These are phyloP conservation scores for Lepus timidus DNA, from an alignment of 2,113 vertebrate species.

Conservation along the genomic window DNA sequence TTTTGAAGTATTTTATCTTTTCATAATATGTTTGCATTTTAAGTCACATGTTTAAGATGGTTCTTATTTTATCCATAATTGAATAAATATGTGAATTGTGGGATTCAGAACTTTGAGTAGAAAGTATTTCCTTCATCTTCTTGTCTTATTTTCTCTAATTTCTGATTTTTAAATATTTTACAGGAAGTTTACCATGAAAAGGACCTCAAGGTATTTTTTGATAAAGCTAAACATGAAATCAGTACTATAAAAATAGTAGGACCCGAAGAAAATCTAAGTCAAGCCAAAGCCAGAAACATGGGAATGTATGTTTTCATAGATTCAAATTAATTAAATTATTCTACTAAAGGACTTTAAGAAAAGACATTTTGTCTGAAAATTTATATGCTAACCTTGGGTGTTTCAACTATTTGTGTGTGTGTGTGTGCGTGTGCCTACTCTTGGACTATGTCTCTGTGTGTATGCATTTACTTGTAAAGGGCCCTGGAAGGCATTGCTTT, in stretches of 20 bases:
- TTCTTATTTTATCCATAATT: conserved; percentile 45
- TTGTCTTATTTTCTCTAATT: conserved; percentile 58
- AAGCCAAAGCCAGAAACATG: conserved; percentile 98
- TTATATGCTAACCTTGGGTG: background rate
- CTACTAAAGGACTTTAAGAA: background rate
- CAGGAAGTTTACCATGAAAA: conserved; percentile 99
- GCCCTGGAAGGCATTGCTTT: background rate
- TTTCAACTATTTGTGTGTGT: background rate
- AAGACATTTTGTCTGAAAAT: background rate
- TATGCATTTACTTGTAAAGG: conserved; percentile 7
- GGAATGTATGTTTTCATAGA: conserved; percentile 92
- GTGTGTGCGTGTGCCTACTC: background rate
- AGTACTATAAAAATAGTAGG: conserved; percentile 95
- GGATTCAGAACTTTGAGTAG: background rate
- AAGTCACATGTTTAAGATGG: background rate
- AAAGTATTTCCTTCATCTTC: background rate
- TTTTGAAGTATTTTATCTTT: conserved; percentile 32
- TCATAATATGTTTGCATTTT: background rate
- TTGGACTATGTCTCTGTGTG: background rate
- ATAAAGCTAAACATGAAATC: conserved; percentile 92
- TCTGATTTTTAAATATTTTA: conserved; percentile 77
- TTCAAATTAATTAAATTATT: background rate
- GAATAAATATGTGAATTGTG: background rate
- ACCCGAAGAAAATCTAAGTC: conserved; percentile 96
- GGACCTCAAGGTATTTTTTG: conserved; percentile 97